Evolutionary conservation across 2,113 vertebrate species (phyloP).

Genomic region (Lepus timidus): DNA sequence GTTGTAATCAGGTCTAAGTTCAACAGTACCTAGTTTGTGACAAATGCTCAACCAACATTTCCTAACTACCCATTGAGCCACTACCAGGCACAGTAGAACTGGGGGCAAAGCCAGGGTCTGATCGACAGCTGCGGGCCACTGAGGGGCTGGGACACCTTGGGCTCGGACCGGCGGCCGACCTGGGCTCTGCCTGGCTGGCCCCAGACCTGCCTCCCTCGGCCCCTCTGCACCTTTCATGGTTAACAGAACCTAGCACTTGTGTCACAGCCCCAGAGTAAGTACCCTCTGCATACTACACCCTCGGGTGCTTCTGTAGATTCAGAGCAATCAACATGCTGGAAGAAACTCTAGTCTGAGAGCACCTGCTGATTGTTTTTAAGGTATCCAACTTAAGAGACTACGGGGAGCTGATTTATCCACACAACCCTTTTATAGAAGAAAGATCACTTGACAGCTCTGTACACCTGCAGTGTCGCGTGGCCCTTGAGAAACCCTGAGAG

Average conservation of each 20-base stretch:
- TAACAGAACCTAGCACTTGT: background rate
- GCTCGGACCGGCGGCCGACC: too few relatives aligned
- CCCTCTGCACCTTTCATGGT: background rate
- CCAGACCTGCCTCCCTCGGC: too few relatives aligned
- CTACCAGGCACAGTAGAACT: background rate
- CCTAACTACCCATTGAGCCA: background rate
- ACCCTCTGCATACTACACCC: background rate
- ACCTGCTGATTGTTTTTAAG: background rate
- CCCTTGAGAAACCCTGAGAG: background rate
- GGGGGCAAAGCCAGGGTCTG: too few relatives aligned
- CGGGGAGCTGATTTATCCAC: background rate
- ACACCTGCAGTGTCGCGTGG: background rate
- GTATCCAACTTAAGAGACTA: conserved; percentile 17
- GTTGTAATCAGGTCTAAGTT: background rate
- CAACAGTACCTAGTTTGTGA: background rate
- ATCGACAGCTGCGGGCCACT: too few relatives aligned
- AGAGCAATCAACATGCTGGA: background rate
- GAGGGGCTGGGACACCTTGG: too few relatives aligned
- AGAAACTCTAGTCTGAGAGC: conserved; percentile 19
- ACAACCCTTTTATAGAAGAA: background rate
- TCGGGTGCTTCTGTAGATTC: background rate
- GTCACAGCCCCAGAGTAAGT: background rate
- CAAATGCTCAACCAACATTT: background rate
- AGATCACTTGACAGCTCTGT: conserved; percentile 2
- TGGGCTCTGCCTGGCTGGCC: too few relatives aligned